Evolutionary conservation across 2,113 vertebrate species (phyloP).

Genomic region (Xyliphius kryptos): DNA sequence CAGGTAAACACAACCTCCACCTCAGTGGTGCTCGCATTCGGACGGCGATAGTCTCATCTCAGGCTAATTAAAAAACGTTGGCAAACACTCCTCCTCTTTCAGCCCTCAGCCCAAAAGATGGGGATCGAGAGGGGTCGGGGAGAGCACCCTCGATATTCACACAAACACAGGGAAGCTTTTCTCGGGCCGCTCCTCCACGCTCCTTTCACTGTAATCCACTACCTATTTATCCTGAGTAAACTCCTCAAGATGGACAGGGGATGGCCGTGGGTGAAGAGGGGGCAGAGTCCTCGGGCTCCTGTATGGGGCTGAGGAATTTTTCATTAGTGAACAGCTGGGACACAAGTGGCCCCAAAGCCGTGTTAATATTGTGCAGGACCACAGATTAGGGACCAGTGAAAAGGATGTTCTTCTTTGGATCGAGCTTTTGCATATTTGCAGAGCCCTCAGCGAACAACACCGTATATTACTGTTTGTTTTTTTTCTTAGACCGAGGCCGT

Average conservation of each 20-base stretch:
- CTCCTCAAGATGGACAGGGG: constrained; percentile 80
- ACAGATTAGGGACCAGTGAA: constrained; percentile 68
- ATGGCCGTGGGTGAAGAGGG: constrained; percentile 56
- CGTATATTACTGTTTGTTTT: constrained; percentile 78
- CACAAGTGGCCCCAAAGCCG: constrained; percentile 88
- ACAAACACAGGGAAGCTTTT: constrained; percentile 70
- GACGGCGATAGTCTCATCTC: constrained; percentile 88
- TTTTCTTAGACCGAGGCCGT: constrained; percentile 62
- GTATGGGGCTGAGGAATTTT: constrained; percentile 92
- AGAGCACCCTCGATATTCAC: constrained; percentile 68
- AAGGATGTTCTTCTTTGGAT: constrained; percentile 74
- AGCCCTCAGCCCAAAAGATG: constrained; percentile 73
- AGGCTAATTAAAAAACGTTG: constrained; percentile 86
- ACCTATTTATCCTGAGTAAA: constrained; percentile 89
- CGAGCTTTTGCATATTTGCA: constrained; percentile 84
- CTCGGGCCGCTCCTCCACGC: constrained; percentile 74
- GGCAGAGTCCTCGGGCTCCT: constrained; percentile 81
- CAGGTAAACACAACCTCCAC: constrained; percentile 80
- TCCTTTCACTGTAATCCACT: constrained; percentile 81
- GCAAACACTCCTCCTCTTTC: constrained; percentile 88
- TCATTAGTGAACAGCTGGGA: constrained; percentile 98
- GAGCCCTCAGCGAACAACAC: constrained; percentile 76
- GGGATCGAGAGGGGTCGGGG: constrained; percentile 39
- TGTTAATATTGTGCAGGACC: constrained; percentile 85
- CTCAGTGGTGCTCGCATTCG: constrained; percentile 52